phyloP scores from a whole-genome alignment of 1,140 invertebrate genomes.

The Drosophila carrolli region DNA sequence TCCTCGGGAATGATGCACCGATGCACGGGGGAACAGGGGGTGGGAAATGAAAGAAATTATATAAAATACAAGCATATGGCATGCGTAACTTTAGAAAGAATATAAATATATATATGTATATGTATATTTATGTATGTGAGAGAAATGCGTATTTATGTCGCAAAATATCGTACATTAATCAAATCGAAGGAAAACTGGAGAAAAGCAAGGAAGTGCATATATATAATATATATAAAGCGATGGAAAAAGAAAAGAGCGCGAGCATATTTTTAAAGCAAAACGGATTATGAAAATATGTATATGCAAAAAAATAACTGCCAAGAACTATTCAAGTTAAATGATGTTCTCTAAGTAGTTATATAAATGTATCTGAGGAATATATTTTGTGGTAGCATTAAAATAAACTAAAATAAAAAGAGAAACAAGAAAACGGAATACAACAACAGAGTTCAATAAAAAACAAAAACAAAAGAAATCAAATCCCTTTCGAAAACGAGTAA shows the following conservation, averaged over 20 bases:
- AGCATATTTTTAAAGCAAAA: slow-evolving; percentile 55
- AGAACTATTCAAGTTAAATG: slow-evolving; percentile 78
- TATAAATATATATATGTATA: slow-evolving; percentile 34
- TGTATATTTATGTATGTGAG: slow-evolving; percentile 41
- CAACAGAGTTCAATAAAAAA: slow-evolving; percentile 23
- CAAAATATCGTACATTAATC: slow-evolving; percentile 52
- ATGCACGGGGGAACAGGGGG: background rate
- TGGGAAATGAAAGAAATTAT: slow-evolving; percentile 62
- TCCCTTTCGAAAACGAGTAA: slow-evolving; percentile 13
- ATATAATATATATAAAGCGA: slow-evolving; percentile 3
- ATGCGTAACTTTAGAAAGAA: slow-evolving; percentile 35
- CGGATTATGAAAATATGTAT: slow-evolving; percentile 52
- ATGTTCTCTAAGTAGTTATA: slow-evolving; percentile 77
- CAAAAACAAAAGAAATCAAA: slow-evolving; percentile 26
- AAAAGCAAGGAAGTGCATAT: slow-evolving; percentile 2
- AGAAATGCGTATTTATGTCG: slow-evolving; percentile 55
- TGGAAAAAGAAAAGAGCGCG: slow-evolving; percentile 20
- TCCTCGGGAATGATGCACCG: background rate
- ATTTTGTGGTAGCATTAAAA: slow-evolving; percentile 66
- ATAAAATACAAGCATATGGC: slow-evolving; percentile 61
- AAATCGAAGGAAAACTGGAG: slow-evolving; percentile 8
- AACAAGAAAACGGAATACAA: slow-evolving; percentile 22
- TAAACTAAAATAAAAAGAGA: slow-evolving; percentile 27
- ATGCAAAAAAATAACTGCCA: slow-evolving; percentile 77
- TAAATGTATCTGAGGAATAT: slow-evolving; percentile 57